Evolutionary conservation across 2,797 vertebrate species (phyloP).

Genomic region (Toxotes lorentzi): DNA sequence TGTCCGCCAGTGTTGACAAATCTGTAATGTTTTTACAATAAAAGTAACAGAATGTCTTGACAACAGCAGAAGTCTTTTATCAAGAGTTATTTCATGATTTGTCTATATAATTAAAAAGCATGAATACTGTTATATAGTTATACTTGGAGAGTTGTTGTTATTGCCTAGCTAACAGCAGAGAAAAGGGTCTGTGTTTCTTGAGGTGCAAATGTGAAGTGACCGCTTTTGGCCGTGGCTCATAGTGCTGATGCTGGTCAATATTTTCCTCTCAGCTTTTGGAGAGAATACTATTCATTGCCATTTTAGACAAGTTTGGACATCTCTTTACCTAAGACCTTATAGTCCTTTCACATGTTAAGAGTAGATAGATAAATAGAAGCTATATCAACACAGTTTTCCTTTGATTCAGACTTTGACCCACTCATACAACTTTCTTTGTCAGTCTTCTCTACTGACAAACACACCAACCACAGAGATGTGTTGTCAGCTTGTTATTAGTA

Average conservation of each 20-base stretch:
- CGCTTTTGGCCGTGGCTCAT: conserved; percentile 70
- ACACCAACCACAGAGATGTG: conserved; percentile 28
- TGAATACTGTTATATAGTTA: conserved; percentile 51
- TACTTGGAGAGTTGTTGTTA: conserved; percentile 42
- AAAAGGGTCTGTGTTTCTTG: conserved; percentile 52
- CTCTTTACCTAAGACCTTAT: conserved; percentile 46
- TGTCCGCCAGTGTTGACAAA: conserved; percentile 64
- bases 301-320: conserved; percentile 56
- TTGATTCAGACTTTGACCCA: conserved; percentile 42
- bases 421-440: conserved; percentile 60
- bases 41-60: conserved; percentile 41
- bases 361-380: conserved; percentile 53
- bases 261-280: conserved; percentile 46
- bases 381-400: conserved; percentile 48
- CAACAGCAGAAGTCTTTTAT: conserved; percentile 36
- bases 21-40: conserved; percentile 39
- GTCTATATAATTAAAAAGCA: conserved; percentile 54
- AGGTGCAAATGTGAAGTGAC: conserved; percentile 68
- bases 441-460: conserved; percentile 42
- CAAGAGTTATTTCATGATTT: conserved; percentile 41
- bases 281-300: conserved; percentile 48
- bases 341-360: conserved; percentile 49
- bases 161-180: conserved; percentile 55
- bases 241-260: conserved; percentile 75
- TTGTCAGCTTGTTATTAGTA: conserved; percentile 40